Percentiles rank a stretch among this genome's conserved stretches.
Evolutionary conservation across 2,888 invertebrate genomes (phyloP).

Genomic region (Galeruca laticollis): DNA sequence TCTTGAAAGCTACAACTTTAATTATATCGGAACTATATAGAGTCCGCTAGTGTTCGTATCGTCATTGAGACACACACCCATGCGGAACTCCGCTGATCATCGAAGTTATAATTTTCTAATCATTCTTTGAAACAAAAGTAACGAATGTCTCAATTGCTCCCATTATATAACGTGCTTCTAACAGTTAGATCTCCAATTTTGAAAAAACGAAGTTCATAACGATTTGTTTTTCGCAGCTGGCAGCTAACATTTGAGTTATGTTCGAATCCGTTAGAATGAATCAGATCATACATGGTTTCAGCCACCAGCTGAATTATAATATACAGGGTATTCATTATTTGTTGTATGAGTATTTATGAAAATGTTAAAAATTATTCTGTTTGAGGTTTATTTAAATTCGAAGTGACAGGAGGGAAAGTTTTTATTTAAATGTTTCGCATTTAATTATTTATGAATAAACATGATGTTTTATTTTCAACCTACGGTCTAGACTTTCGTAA

Average conservation of each 20-base stretch:
- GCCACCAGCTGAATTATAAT: background rate
- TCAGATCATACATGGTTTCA: slow-evolving; percentile 14
- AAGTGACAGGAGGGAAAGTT: too few species aligned
- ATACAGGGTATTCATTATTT: background rate
- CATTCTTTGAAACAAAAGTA: slow-evolving; percentile 8
- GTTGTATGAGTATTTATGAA: background rate
- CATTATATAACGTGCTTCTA: slow-evolving; percentile 16
- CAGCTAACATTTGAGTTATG: slow-evolving; percentile 26
- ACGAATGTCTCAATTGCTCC: slow-evolving; percentile 16
- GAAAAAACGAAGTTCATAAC: slow-evolving; percentile 16
- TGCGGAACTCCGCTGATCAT: slow-evolving; percentile 3
- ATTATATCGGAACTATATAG: too few species aligned
- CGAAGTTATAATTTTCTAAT: slow-evolving; percentile 22
- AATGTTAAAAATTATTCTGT: too few species aligned
- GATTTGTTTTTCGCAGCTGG: slow-evolving; percentile 25
- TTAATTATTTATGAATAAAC: background rate
- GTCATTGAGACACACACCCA: background rate
- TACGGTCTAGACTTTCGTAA: background rate
- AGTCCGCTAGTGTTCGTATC: too few species aligned
- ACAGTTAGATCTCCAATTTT: slow-evolving; percentile 18
- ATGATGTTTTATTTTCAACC: background rate
- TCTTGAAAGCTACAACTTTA: too few species aligned
- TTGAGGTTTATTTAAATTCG: too few species aligned
- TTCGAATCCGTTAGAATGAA: slow-evolving; percentile 25
- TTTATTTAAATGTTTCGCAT: background rate